Percentiles rank a stretch among this genome's conserved stretches.
phyloP scores from a whole-genome alignment of 2,113 vertebrate genomes.

The Delphinus delphis region DNA sequence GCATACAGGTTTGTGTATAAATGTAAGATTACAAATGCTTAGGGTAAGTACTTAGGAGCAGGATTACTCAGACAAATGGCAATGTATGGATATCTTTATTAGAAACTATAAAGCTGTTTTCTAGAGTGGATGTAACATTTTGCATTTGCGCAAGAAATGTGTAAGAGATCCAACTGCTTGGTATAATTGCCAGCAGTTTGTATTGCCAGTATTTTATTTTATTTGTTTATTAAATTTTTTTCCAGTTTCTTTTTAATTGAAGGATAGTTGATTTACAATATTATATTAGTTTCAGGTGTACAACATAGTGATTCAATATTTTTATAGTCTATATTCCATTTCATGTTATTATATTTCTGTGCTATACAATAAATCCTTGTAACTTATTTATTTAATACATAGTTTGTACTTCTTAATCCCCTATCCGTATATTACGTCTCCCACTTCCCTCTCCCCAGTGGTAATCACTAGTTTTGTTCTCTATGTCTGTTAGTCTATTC shows the following conservation, averaged over 20 bases:
- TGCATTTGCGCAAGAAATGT: not conserved
- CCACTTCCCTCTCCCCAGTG: fast-evolving
- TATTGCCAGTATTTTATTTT: not conserved
- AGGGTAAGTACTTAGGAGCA: not conserved
- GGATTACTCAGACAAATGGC: not conserved
- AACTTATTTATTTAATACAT: not conserved
- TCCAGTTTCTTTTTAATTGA: not conserved
- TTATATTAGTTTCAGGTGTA: not conserved
- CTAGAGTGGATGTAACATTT: not conserved
- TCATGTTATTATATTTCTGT: not conserved
- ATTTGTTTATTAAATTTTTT: not conserved
- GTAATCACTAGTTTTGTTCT: not conserved
- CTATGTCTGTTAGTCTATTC: not conserved
- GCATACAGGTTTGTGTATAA: not conserved
- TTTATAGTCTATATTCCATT: not conserved
- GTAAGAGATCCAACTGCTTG: not conserved
- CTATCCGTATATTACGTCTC: not conserved
- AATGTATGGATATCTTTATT: not conserved
- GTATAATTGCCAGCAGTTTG: not conserved
- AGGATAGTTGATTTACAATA: not conserved
- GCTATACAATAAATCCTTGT: not conserved
- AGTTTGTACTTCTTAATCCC: not conserved
- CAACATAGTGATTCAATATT: not conserved
- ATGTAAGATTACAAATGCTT: not conserved
- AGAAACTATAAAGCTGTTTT: not conserved